Base-by-base conservation (phyloP, 2,888 invertebrate genomes). In the Xylota sylvarum region DNA sequence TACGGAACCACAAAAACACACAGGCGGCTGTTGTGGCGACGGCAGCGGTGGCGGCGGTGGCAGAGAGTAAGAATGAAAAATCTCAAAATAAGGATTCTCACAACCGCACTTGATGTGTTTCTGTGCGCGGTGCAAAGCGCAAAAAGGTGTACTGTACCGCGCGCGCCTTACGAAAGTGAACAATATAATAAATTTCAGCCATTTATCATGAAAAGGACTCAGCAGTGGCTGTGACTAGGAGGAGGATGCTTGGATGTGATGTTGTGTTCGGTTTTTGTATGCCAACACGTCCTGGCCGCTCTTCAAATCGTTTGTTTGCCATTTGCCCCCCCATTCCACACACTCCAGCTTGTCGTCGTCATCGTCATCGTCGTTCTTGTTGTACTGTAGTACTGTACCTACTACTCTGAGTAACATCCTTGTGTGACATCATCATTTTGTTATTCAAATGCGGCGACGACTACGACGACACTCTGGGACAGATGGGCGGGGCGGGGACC, bases 111-210 rank as follows among this genome's bases (percentile, higher is more conserved):
- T 58, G 76, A 82, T 58, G 40, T 56, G 43, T 50, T 32, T 50
- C 62, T 46, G 30, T 72, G 48, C 32, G 48, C 32, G 17, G 32
- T 50, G 32, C 19, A 37, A 50, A 46, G 55, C 50, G 30, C 67
- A 30, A 35, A 67, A 40, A 52, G 56, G 62, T 69, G 65, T 69
- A 56, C 35, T 2, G 30, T 19, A 55, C 46, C 32, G 50, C 60
- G 46, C n/a, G 58, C 30, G 58, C 86, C 50, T 67, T 82, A 58
- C 50, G 69, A 80, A 73, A 86, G 55, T 78, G 82, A 86, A 86
- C 82, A 86, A 82, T 82, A 82, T 86, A 86, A 86, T 86, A 86
- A 86, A 86, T 86, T 86, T 77, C 67, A 82, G 81, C 65, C 86
- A 86, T 86, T 86, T 86, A 86, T 86, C 82, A 86, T 82, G 52